Conservation (phyloP, 2,797 vertebrate species). For the Cuculus canorus region DNA sequence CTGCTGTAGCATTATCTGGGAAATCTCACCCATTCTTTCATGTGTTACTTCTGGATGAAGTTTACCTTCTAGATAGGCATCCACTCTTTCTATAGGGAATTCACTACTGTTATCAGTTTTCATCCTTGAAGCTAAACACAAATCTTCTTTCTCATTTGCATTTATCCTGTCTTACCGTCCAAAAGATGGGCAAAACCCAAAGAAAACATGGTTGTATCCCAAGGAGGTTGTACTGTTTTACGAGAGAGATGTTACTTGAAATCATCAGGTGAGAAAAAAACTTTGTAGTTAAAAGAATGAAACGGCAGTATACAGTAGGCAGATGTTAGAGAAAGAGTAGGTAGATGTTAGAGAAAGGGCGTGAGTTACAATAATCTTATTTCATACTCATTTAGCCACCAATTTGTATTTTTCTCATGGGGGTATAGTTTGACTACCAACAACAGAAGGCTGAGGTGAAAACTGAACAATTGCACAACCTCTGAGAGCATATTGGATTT, state of each 20-base stretch:
- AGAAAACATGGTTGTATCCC: background rate
- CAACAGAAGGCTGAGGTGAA: background rate
- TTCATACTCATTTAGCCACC: accelerated
- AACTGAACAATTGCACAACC: background rate
- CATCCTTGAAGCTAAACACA: background rate
- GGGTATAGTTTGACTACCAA: background rate
- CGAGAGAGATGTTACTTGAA: background rate
- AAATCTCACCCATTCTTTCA: background rate
- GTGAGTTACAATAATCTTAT: background rate
- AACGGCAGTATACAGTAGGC: accelerated
- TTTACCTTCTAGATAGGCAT: background rate
- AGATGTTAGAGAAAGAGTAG: no score
- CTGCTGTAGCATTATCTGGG: background rate
- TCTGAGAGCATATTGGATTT: background rate
- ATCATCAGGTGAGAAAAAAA: background rate
- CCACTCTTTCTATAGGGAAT: background rate
- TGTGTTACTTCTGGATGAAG: background rate
- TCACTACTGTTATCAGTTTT: background rate
- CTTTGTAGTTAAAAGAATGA: background rate
- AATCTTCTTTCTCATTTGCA: background rate
- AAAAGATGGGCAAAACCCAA: background rate
- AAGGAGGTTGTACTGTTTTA: background rate
- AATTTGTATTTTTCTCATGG: background rate
- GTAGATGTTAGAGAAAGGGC: background rate
- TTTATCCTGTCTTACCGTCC: background rate